Base-by-base conservation (phyloP, 2,888 invertebrate species). In the Lypha dubia region DNA sequence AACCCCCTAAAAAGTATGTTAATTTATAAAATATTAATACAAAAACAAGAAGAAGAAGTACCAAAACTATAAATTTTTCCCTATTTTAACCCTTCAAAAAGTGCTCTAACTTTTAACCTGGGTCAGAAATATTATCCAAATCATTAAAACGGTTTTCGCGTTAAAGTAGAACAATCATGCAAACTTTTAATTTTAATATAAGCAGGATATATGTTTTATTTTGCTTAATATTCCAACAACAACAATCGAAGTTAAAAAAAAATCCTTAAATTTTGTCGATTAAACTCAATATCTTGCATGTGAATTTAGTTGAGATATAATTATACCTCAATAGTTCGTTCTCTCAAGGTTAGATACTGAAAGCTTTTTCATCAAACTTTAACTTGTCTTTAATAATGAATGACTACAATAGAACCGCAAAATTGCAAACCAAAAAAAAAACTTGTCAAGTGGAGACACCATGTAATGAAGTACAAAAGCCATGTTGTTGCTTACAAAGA, bases 301-400 rank as follows among this genome's bases (percentile, higher is more conserved):
- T 41, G 13, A 20, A n/a, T 22, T 46, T 44, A 38, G n/a, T 51
- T 17, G 15, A 22, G 6, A 13, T 17, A 24, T 20, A 20, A n/a
- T n/a, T n/a, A 44, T 67, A 58, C 13, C 13, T 11, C 24, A 60
- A 60, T 28, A 60, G 56, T 46, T n/a, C 13, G 38, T 67, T 60
- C 20, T 13, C 9, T 17, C 77, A 77, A 68, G 77, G 77, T 68
- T 41, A n/a, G n/a, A n/a, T n/a, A 60, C 38, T 22, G 9, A n/a
- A n/a, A 60, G 20, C 20, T 49, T 58, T 58, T 67, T 28, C n/a
- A n/a, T n/a, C 32, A 56, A 22, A 67, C 11, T 46, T 67, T 35
- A 46, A 67, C 44, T 46, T 35, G 22, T 41, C 15, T 56, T 56
- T 56, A 22, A 49, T 15, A 11, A 38, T 24, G 15, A 24, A n/a